Evolutionary conservation across 2,113 vertebrate genomes (phyloP).

Genomic region (Prolemur simus): DNA sequence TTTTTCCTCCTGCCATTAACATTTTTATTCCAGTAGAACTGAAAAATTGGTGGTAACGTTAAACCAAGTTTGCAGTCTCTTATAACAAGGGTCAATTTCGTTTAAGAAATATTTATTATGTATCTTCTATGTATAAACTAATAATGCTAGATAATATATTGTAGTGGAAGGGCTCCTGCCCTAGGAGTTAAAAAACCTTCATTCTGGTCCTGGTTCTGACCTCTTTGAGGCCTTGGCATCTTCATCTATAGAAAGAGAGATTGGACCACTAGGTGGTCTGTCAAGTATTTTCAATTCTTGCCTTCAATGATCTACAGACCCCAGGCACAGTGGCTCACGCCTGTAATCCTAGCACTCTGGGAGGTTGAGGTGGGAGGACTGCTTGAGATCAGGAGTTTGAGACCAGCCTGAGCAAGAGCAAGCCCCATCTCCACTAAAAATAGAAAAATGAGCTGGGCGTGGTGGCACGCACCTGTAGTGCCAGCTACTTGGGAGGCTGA

Average conservation of each 20-base stretch:
- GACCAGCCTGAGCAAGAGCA: no score
- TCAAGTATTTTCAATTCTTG: neutral
- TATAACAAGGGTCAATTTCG: constrained; percentile 26
- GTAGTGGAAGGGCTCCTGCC: neutral
- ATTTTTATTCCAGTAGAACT: neutral
- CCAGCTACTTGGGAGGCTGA: no score
- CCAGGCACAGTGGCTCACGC: no score
- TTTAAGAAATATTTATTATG: constrained; percentile 46
- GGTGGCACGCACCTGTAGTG: no score
- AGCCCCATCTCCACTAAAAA: no score
- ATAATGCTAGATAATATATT: constrained; percentile 1
- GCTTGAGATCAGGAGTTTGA: no score
- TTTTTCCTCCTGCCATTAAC: neutral
- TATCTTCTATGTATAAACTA: constrained; percentile 14
- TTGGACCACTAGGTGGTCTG: neutral
- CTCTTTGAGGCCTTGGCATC: neutral
- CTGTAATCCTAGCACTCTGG: no score
- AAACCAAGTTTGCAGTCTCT: constrained; percentile 3
- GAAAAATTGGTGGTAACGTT: constrained; percentile 31
- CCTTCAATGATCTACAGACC: neutral
- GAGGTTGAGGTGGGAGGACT: no score
- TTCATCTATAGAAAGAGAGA: neutral
- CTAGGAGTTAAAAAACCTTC: constrained; percentile 2
- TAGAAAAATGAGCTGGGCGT: no score
- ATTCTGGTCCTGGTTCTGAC: constrained; percentile 10